Conservation (phyloP, 2,797 vertebrate genomes). For the Microcaecilia unicolor region DNA sequence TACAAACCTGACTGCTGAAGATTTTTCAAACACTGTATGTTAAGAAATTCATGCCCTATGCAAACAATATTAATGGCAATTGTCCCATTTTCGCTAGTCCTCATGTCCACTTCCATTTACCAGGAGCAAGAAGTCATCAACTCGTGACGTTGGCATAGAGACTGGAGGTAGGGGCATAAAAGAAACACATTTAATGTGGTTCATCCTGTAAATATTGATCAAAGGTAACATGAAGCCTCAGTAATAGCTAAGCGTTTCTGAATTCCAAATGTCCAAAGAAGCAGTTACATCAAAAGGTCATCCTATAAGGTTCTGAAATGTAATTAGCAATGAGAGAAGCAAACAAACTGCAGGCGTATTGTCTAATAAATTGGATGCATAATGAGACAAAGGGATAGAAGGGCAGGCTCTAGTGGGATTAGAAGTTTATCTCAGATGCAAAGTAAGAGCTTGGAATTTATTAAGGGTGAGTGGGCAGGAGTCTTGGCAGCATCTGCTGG, state of each 20-base stretch:
- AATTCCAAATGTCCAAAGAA: not conserved
- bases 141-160: not conserved
- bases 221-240: slow-evolving; percentile 26
- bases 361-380: slow-evolving; percentile 7
- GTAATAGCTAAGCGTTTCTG: slow-evolving; percentile 8
- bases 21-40: too few species aligned
- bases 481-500: slow-evolving; percentile 22
- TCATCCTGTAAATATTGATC: slow-evolving; percentile 16
- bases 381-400: not conserved
- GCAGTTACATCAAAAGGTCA: not conserved
- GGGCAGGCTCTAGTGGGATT: slow-evolving; percentile 11
- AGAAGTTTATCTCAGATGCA: slow-evolving; percentile 15
- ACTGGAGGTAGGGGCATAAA: not conserved
- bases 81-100: too few species aligned
- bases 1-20: too few species aligned
- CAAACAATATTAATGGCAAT: too few species aligned
- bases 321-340: not conserved
- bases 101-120: too few species aligned
- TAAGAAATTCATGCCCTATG: too few species aligned
- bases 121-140: accelerated
- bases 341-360: not conserved
- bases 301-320: not conserved
- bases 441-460: slow-evolving; percentile 17
- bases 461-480: slow-evolving; percentile 23
- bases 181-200: slow-evolving; percentile 6